These are phyloP conservation scores for Porites divaricata DNA, from an alignment of 92 coral and sea anemone genomes.

Conservation along the genomic window DNA sequence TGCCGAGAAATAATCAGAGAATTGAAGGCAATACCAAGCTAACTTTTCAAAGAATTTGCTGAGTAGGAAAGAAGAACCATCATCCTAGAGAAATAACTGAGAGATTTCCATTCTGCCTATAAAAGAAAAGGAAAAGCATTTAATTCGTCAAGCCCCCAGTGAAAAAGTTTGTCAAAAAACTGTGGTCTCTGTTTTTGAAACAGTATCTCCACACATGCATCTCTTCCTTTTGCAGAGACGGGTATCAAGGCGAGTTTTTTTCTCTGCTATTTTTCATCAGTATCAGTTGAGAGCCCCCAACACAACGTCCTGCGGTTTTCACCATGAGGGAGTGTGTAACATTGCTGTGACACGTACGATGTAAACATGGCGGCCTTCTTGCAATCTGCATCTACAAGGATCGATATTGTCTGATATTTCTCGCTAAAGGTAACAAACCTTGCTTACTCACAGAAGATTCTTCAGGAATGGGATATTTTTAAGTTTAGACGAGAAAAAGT, in stretches of 20 bases:
- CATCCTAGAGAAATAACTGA: no score
- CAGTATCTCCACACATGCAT: no score
- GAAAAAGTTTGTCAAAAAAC: no score
- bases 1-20: no score
- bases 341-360: slow-evolving; percentile 64
- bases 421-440: background rate
- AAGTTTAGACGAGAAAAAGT: background rate
- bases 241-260: background rate
- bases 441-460: background rate
- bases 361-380: slow-evolving; percentile 54
- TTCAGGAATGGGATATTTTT: slow-evolving; percentile 16
- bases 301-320: background rate
- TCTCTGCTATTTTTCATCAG: background rate
- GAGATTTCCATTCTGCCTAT: no score
- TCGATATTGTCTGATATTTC: background rate
- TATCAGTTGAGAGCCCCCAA: background rate
- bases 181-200: no score
- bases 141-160: no score
- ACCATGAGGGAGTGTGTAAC: slow-evolving; percentile 44
- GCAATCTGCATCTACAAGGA: background rate
- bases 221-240: no score
- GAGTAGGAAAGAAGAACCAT: no score
- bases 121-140: no score
- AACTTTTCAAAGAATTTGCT: no score
- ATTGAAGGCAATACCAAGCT: no score